These are phyloP conservation scores for Lophius piscatorius DNA, from an alignment of 2,113 vertebrate species.

Conservation along the genomic window DNA sequence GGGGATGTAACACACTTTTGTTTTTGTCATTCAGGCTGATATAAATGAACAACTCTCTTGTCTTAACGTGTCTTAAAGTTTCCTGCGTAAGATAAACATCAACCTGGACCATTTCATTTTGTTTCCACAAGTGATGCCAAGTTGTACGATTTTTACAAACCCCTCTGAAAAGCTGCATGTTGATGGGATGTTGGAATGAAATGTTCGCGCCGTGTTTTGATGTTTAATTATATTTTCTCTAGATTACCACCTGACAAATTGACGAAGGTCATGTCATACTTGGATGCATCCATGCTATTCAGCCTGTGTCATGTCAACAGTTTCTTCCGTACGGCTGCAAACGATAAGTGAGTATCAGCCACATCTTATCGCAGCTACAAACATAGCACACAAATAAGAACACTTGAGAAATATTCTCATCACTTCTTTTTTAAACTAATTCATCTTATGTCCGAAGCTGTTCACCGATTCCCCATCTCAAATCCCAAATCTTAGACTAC, in stretches of 20 bases:
- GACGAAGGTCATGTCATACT: conserved; percentile 85
- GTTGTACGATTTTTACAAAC: conserved; percentile 9
- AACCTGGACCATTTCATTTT: background rate
- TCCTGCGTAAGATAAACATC: background rate
- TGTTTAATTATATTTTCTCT: conserved; percentile 35
- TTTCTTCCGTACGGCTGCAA: conserved; percentile 82
- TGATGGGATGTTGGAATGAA: conserved; percentile 30
- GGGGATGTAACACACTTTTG: background rate
- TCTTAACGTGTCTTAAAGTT: background rate
- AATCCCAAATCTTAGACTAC: too few species aligned
- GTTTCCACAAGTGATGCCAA: background rate
- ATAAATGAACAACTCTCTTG: too few species aligned
- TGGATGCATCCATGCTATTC: conserved; percentile 84
- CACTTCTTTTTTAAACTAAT: background rate
- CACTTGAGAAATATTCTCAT: background rate
- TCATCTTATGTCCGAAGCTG: too few species aligned
- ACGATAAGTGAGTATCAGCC: conserved; percentile 86
- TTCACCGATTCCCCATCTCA: too few species aligned
- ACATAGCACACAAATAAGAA: background rate
- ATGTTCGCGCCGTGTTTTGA: conserved; percentile 20
- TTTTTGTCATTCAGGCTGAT: background rate
- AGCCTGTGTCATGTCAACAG: conserved; percentile 83
- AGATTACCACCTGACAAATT: conserved; percentile 88
- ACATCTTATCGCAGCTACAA: conserved; percentile 1
- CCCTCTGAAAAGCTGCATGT: background rate